Evolutionary conservation across 2,797 vertebrate genomes (phyloP), one percentile per base, ranked within the genome.

Genomic region (Onychomys arenicola): DNA sequence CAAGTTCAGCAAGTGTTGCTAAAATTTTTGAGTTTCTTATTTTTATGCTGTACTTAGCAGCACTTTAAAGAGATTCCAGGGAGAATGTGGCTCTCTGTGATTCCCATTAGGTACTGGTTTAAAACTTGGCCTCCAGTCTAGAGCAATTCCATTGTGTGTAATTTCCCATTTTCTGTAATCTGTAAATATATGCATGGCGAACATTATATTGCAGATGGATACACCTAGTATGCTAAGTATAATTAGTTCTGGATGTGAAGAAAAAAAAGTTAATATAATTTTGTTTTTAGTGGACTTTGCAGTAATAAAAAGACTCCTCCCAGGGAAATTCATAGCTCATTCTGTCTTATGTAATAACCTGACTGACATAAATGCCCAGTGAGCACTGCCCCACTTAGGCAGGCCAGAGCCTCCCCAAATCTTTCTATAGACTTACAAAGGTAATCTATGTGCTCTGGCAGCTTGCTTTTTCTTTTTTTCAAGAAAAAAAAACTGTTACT

Each of bases 91-190:
- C 29, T 77, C 34, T 95, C 34, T 86, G 40, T 25, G 78, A 91
- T 85, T 91, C 76, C 59, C 43, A 17, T 94, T 65, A 55, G 10
- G 29, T 14, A 29, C 59, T 23, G 21, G 43, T 71, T 95, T 91
- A 52, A 90, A 84, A 89, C 43, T 32, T 69, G 29, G 43, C 55
- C 40, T 69, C 17, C 83, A n/a, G 23, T 37, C 23, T 8, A 59
- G 69, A n/a, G 32, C 27, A 69, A 78, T 87, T 89, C 52, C 40
- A 19, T 14, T 89, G 3, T 84, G 40, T 40, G 52, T 61, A 63
- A 69, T 91, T 88, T 78, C 25, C 27, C 77, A 61, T 94, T 67
- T 87, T 92, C 59, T 75, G 46, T 80, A 71, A 89, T 95, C 52
- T 81, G 76, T n/a, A 93, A 94, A 84, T 40, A 96, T 32, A 55